Evolutionary conservation across 2,888 invertebrate species (phyloP), one percentile per base, ranked within the genome.

Genomic region (Exocentrus adspersus): DNA sequence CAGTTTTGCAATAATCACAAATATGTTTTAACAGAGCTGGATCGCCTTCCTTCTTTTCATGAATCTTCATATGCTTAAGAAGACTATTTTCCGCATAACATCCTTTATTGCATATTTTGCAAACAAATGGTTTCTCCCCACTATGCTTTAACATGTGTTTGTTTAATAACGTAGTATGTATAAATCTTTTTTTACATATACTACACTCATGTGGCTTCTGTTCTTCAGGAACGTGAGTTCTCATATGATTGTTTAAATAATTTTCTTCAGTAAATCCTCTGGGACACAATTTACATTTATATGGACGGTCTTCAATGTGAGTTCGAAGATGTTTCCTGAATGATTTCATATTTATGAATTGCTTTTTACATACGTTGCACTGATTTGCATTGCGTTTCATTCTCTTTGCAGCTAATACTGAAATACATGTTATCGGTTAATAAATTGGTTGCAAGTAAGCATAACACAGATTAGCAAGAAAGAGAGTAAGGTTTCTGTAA

Each of bases 181-280:
- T 82, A 73, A 85, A 85, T 3, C 83, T 76, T 70, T 83, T 83
- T 53, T 82, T 80, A 67, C 85, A 85, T 10, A 83, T 76, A 54
- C 80, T 75, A 68, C 85, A 85, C 64, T 82, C 82, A 67, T 84
- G 84, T 0, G 84, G 84, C 68, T 85, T 85, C 60, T 83, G 80
- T 43, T 83, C 83, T 28, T 83, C 83, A 2, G 83, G 83, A 5
- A 76, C 60, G 59, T 76, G 76, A 6, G 73, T 75, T 14, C 75
- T 67, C 83, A 83, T 83, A 62, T 83, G 83, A 72, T 83, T 83
- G 63, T 83, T 83, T 45, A 83, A 70, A 68, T 83, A 83, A 67
- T 82, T 83, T 69, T 83, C 83, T 74, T 83, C 83, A 0, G 82
- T 83, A 64, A 83, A 83, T 45, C 79, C 80, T 24, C 83, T 69